Evolutionary conservation across 2,797 vertebrate species (phyloP).

Genomic region (Alosa sapidissima): DNA sequence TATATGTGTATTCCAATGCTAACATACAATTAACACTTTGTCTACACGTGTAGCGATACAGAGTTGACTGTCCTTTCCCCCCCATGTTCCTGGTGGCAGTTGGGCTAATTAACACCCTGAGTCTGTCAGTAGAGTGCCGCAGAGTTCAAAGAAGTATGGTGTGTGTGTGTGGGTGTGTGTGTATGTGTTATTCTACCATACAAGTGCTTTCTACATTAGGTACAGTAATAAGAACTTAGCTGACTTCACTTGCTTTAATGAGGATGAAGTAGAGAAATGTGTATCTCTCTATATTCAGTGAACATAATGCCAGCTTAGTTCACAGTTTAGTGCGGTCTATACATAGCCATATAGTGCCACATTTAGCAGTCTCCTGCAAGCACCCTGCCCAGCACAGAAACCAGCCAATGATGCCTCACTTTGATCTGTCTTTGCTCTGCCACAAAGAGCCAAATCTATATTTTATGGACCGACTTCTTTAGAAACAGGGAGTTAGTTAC

Average conservation of each 20-base stretch:
- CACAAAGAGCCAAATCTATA: slow-evolving; percentile 16
- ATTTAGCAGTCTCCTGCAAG: not conserved
- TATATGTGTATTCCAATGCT: not conserved
- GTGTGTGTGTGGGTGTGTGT: not conserved
- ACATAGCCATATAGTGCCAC: too few species aligned
- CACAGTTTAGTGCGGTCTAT: too few species aligned
- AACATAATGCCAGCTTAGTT: too few species aligned
- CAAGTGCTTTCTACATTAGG: not conserved
- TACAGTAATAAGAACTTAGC: not conserved
- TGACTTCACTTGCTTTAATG: not conserved
- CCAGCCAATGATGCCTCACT: not conserved
- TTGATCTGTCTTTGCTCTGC: slow-evolving; percentile 1
- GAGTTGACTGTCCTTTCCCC: not conserved
- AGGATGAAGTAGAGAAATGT: too few species aligned
- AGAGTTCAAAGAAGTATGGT: not conserved
- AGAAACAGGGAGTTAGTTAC: slow-evolving; percentile 2
- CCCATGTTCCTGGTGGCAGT: not conserved
- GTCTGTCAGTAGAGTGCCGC: not conserved
- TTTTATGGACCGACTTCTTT: slow-evolving; percentile 1
- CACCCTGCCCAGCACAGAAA: not conserved
- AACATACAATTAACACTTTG: not conserved
- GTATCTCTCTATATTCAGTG: too few species aligned
- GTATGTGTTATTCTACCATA: not conserved
- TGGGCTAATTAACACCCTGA: not conserved
- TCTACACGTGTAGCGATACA: not conserved